Base-by-base conservation (phyloP, 1,140 invertebrate species). In the Scaptomyza pallida region DNA sequence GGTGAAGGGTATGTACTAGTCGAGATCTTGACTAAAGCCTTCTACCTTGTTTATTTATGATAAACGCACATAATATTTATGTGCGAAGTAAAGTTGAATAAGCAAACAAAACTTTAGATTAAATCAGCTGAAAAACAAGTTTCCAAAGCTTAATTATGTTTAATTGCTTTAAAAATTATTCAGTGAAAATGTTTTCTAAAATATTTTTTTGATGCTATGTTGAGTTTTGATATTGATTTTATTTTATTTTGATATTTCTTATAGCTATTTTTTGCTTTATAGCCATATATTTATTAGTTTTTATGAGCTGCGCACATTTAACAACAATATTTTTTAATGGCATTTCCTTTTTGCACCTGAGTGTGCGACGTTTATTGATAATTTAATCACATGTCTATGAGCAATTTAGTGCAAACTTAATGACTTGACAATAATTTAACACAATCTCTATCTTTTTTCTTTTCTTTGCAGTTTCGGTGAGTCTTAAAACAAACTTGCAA, bases 381-480 rank as follows among this genome's bases (percentile, higher is more conserved):
- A 48, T 41, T 26, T 41, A 67, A 72, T 65, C 68, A 59, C 54
- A 40, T 41, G 40, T 4, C 23, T 26, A 6, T 26, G 23, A 26
- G 23, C 23, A 26, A 26, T 26, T 26, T 26, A 26, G 3, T 26
- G 56, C 40, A 43, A 26, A 45, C 15, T 59, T 48, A 12, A 59
- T 43, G 12, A 64, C 33, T 61, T 50, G 51, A 55, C 23, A 15
- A 21, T 41, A 48, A 73, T 10, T 35, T 60, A 63, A 6, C 9
- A 57, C 17, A 26, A 6, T 70, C 21, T 26, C 8, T 30, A 30
- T 30, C 26, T 6, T 50, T 17, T n/a, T 57, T 16, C 57, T 78
- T 83, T 19, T 83, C 41, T 61, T 83, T 85, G 55, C 75, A 79
- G 79, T 78, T 83, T 83, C 74, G 79, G 75, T 83, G 63, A 85